A percentile compares a stretch with the other conserved stretches of the same genome.
These are phyloP conservation scores for Drosophila maculinotata DNA, from an alignment of 2,888 invertebrate species.

Conservation along the genomic window DNA sequence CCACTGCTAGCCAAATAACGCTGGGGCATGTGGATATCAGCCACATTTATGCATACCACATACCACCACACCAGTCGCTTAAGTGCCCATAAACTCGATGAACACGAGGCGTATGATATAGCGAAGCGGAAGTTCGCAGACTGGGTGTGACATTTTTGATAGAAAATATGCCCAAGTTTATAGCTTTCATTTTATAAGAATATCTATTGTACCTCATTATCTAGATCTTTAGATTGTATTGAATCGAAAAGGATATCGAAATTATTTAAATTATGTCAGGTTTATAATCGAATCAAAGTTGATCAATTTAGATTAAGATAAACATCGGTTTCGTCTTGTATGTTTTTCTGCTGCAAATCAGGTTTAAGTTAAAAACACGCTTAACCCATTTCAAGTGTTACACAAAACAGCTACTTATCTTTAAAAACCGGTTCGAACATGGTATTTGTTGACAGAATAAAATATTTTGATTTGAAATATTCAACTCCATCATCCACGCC, in stretches of 20 bases:
- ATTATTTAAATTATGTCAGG: background rate
- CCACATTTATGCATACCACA: slow-evolving; percentile 60
- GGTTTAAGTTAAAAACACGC: background rate
- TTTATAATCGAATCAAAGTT: too few relatives aligned
- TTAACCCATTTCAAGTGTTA: background rate
- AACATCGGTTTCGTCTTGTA: background rate
- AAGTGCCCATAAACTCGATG: background rate
- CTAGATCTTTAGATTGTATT: too few relatives aligned
- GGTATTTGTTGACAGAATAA: background rate
- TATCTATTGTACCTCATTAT: too few relatives aligned
- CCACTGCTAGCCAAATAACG: background rate
- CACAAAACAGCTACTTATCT: too few relatives aligned
- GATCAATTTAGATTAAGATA: background rate
- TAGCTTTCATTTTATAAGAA: background rate
- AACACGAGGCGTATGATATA: background rate
- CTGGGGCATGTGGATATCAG: slow-evolving; percentile 26
- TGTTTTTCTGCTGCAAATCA: background rate
- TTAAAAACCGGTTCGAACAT: background rate
- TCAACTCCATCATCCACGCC: background rate
- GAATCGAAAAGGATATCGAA: background rate
- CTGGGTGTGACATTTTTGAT: background rate
- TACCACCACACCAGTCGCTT: slow-evolving; percentile 37
- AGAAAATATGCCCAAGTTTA: too few relatives aligned
- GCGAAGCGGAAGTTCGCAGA: background rate
- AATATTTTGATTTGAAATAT: background rate